These are phyloP conservation scores for Crotalus horridus DNA, from an alignment of 2,113 vertebrate genomes.

Conservation along the genomic window DNA sequence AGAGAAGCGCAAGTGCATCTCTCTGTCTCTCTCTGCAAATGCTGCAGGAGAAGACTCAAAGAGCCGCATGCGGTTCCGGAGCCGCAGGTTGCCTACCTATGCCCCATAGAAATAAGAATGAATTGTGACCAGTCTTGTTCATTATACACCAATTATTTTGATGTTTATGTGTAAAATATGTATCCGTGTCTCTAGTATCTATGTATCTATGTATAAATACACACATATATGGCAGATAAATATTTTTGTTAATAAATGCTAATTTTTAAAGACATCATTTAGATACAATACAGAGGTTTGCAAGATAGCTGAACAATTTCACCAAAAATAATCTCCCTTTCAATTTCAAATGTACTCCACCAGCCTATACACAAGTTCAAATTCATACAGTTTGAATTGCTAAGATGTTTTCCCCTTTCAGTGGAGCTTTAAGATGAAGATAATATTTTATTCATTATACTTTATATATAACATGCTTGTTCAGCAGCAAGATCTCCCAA, in stretches of 20 bases:
- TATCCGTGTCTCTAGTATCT: not conserved
- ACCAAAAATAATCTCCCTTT: slow-evolving; percentile 29
- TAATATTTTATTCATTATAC: slow-evolving; percentile 17
- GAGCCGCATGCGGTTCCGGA: no score
- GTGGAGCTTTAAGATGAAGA: slow-evolving; percentile 15
- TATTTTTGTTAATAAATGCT: slow-evolving; percentile 22
- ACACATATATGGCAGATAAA: not conserved
- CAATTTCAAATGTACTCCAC: not conserved
- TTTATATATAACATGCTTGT: slow-evolving; percentile 6
- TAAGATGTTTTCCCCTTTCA: slow-evolving; percentile 13
- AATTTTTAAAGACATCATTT: slow-evolving; percentile 37
- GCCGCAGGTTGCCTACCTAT: not conserved
- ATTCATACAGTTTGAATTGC: slow-evolving; percentile 36
- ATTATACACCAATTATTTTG: not conserved
- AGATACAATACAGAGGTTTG: slow-evolving; percentile 31
- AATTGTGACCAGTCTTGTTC: not conserved
- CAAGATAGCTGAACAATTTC: slow-evolving; percentile 27
- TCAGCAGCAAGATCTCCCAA: slow-evolving; percentile 20
- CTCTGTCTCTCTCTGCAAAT: no score
- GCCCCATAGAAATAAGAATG: not conserved
- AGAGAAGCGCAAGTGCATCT: no score
- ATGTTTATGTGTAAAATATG: not conserved
- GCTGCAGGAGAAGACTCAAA: no score
- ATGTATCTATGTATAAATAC: not conserved
- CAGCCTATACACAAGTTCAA: slow-evolving; percentile 14